Evolutionary conservation across 2,113 vertebrate species (phyloP).

Genomic region (Brachypodius melanocephalos): DNA sequence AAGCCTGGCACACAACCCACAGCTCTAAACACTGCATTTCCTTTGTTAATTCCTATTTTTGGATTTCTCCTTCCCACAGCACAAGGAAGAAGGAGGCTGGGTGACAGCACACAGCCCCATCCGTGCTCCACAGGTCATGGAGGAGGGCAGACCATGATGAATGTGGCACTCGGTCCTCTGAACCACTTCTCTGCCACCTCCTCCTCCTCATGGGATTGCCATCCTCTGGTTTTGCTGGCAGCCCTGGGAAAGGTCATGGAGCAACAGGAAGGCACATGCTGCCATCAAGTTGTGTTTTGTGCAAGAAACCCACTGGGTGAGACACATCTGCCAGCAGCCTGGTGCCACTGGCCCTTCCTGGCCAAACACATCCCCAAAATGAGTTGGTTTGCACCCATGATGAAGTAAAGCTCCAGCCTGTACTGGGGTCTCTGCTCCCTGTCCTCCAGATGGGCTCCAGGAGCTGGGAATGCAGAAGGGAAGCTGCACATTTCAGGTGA

Average conservation of each 20-base stretch:
- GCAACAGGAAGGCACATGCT: not conserved
- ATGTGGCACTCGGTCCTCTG: accelerated
- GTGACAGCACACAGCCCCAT: not conserved
- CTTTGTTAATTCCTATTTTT: not conserved
- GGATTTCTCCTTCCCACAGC: not conserved
- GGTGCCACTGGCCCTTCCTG: not conserved
- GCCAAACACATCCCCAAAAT: not conserved
- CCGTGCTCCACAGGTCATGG: accelerated
- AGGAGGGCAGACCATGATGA: not conserved
- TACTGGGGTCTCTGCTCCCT: not conserved
- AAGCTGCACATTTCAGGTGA: not conserved
- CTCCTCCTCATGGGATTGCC: not conserved
- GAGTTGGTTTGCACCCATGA: not conserved
- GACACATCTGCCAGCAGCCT: not conserved
- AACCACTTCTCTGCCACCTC: not conserved
- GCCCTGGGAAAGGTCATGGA: not conserved
- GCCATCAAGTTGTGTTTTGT: not conserved
- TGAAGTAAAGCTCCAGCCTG: not conserved
- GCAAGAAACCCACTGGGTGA: not conserved
- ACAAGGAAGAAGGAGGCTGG: not conserved
- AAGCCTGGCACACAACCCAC: constrained; percentile 30
- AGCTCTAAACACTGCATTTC: not conserved
- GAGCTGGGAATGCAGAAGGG: not conserved
- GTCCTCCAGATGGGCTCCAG: not conserved
- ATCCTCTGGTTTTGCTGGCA: not conserved